phyloP scores from a whole-genome alignment of 1,140 invertebrate species.

The Rhizoglyphus robini region DNA sequence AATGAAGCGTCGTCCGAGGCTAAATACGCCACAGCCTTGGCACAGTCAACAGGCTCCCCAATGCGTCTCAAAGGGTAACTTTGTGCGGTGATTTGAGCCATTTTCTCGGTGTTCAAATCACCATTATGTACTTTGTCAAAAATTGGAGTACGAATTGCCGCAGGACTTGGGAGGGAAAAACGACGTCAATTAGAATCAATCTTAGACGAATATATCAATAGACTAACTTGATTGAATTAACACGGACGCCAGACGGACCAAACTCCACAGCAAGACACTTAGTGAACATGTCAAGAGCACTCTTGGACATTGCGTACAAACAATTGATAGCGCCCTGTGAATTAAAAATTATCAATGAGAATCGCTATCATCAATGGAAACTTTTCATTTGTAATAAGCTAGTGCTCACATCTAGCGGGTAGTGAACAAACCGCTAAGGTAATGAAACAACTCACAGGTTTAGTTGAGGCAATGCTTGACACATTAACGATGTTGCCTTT shows the following conservation, averaged over 20 bases:
- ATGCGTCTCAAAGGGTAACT: slow-evolving; percentile 15
- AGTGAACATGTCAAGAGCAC: slow-evolving; percentile 33
- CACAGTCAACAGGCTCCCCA: slow-evolving; percentile 36
- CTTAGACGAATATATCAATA: neutral
- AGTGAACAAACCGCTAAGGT: neutral
- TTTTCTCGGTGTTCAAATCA: neutral
- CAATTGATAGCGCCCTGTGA: neutral
- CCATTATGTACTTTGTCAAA: neutral
- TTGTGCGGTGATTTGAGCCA: neutral
- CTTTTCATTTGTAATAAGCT: neutral
- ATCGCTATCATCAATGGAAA: no score
- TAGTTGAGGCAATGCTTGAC: slow-evolving; percentile 65
- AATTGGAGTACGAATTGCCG: slow-evolving; percentile 14
- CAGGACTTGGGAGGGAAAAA: slow-evolving; percentile 2
- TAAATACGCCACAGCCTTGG: slow-evolving; percentile 61
- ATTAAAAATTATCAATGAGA: no score
- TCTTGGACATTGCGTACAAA: slow-evolving; percentile 30
- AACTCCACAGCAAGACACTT: slow-evolving; percentile 34
- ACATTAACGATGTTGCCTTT: slow-evolving; percentile 78
- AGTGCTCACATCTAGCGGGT: neutral
- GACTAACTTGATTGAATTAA: slow-evolving; percentile 27
- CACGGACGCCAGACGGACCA: slow-evolving; percentile 31
- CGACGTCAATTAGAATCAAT: slow-evolving; percentile 5
- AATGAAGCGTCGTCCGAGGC: slow-evolving; percentile 63
- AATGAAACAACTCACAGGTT: slow-evolving; percentile 40